These are phyloP conservation scores for Pentamera pediparva DNA, from an alignment of 53 echinoderm and acorn worm species.

Conservation along the genomic window DNA sequence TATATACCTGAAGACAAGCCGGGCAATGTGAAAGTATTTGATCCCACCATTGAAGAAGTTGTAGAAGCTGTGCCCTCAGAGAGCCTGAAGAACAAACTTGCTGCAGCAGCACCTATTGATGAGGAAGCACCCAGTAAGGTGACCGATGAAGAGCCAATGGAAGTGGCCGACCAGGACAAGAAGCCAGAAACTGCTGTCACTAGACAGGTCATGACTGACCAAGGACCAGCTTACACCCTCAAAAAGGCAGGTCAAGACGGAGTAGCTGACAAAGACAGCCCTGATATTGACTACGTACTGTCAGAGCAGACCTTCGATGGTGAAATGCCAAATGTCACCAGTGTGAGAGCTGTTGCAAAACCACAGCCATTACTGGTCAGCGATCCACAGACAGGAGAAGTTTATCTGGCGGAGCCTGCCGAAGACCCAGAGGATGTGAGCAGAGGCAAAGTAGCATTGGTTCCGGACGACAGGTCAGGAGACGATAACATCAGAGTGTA, in stretches of 20 bases:
- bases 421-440: constrained; percentile 46
- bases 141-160: neutral
- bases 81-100: constrained; percentile 33
- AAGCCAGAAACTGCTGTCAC: constrained; percentile 27
- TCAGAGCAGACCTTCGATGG: neutral
- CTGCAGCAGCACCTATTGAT: neutral
- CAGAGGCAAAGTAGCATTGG: constrained; percentile 37
- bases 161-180: constrained; percentile 11
- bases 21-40: constrained; percentile 51
- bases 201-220: constrained; percentile 63
- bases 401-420: constrained; percentile 32
- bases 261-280: constrained; percentile 30
- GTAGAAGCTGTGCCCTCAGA: constrained; percentile 10
- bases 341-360: constrained; percentile 33
- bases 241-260: constrained; percentile 46
- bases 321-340: constrained; percentile 31
- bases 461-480: constrained; percentile 12
- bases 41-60: constrained; percentile 42
- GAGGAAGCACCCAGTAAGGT: neutral
- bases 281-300: constrained; percentile 39
- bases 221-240: constrained; percentile 74
- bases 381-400: constrained; percentile 34
- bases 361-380: constrained; percentile 43
- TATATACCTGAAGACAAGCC: constrained; percentile 29
- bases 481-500: constrained; percentile 22